phyloP scores from a whole-genome alignment of 2,797 vertebrate species.

The Anomalospiza imberbis region DNA sequence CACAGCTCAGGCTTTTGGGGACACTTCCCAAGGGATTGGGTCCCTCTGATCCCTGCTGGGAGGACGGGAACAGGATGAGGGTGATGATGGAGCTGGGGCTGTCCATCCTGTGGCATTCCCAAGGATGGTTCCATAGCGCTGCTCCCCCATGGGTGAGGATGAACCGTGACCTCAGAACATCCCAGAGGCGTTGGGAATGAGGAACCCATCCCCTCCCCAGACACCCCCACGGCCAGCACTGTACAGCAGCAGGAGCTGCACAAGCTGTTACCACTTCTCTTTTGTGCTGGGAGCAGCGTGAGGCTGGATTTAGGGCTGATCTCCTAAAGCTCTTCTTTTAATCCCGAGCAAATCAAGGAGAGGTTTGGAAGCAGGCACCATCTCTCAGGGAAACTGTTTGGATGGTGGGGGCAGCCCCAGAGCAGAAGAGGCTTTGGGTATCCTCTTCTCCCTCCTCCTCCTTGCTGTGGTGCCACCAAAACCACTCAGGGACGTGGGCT shows the following conservation, averaged over 20 bases:
- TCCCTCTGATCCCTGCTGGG: neutral
- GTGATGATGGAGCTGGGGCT: neutral
- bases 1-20: neutral
- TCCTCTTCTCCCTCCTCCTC: neutral
- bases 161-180: fast-evolving
- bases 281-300: constrained; percentile 51
- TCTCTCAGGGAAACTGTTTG: constrained; percentile 55
- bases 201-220: neutral
- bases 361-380: constrained; percentile 32
- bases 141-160: neutral
- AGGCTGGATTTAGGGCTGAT: constrained; percentile 51
- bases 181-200: fast-evolving
- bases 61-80: neutral
- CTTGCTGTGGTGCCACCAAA: fast-evolving
- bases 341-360: constrained; percentile 39
- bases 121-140: fast-evolving
- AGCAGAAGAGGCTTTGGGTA: neutral
- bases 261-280: constrained; percentile 63
- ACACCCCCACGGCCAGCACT: fast-evolving
- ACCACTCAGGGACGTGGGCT: fast-evolving
- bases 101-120: fast-evolving
- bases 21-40: neutral
- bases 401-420: neutral
- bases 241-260: neutral
- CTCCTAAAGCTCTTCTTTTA: constrained; percentile 50